Percentiles rank a stretch among this genome's conserved stretches.
phyloP scores from a whole-genome alignment of 30 jellyfish, hydroid and myxozoan species.

The Aurelia sp. region DNA sequence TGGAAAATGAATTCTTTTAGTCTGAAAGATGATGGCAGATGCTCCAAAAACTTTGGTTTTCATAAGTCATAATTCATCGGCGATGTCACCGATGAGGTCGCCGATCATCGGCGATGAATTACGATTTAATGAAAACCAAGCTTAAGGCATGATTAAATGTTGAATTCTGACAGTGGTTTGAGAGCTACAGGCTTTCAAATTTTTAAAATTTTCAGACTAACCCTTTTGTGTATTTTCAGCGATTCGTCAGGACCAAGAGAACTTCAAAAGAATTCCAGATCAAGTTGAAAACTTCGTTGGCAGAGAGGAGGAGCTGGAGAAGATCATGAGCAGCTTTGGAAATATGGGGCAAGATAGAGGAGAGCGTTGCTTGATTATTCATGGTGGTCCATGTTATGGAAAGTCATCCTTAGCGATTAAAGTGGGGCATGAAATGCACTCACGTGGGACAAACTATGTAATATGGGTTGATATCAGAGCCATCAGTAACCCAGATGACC shows the following conservation, averaged over 20 bases:
- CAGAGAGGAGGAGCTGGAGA: slow-evolving; percentile 8
- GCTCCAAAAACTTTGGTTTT: too few relatives aligned
- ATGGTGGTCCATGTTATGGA: slow-evolving; percentile 17
- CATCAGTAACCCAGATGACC: not conserved
- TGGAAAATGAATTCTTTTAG: too few relatives aligned
- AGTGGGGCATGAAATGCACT: slow-evolving; percentile 10
- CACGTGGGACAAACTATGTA: not conserved
- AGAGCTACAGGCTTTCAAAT: too few relatives aligned
- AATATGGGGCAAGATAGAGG: not conserved
- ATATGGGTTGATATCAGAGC: slow-evolving; percentile 13
- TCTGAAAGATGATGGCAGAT: too few relatives aligned
- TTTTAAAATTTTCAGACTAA: too few relatives aligned
- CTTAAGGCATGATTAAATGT: too few relatives aligned
- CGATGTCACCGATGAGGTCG: too few relatives aligned
- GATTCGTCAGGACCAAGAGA: not conserved
- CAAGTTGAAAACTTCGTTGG: slow-evolving; percentile 7
- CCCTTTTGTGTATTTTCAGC: not conserved
- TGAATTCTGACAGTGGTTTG: too few relatives aligned
- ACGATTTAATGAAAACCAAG: too few relatives aligned
- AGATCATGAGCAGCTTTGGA: not conserved
- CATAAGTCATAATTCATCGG: too few relatives aligned
- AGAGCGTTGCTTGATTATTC: not conserved
- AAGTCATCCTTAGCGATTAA: slow-evolving; percentile 13
- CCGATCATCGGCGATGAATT: too few relatives aligned
- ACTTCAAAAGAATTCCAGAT: not conserved